phyloP scores from a whole-genome alignment of 2,888 invertebrate genomes.

The Dromius quadrimaculatus region DNA sequence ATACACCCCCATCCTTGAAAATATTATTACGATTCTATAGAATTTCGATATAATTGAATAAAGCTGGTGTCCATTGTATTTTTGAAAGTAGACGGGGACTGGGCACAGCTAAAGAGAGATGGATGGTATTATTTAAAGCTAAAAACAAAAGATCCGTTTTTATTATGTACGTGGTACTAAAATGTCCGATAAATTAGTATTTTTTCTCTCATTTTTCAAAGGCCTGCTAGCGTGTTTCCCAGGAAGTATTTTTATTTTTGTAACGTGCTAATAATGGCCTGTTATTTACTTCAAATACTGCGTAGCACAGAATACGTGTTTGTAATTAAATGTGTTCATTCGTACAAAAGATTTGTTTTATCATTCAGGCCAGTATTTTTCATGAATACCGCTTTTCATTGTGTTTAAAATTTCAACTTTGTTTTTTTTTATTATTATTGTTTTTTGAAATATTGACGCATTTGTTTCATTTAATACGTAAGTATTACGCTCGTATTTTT shows the following conservation, averaged over 20 bases:
- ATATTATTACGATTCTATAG: conserved; percentile 23
- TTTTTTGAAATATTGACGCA: conserved; percentile 42
- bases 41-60: conserved; percentile 37
- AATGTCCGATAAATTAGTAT: conserved; percentile 52
- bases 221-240: conserved; percentile 37
- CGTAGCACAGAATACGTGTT: conserved; percentile 42
- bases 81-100: conserved; percentile 35
- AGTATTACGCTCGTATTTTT: conserved; percentile 37
- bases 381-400: conserved; percentile 44
- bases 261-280: conserved; percentile 50
- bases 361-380: conserved; percentile 44
- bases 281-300: conserved; percentile 51
- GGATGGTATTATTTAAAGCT: conserved; percentile 49
- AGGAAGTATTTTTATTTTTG: conserved; percentile 46
- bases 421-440: conserved; percentile 45
- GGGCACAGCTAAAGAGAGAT: conserved; percentile 33
- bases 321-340: conserved; percentile 51
- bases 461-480: conserved; percentile 42
- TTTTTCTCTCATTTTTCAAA: conserved; percentile 47
- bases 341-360: conserved; percentile 51
- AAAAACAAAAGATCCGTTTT: conserved; percentile 51
- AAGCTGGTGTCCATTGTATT: conserved; percentile 38
- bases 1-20: conserved; percentile 25
- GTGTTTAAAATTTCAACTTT: conserved; percentile 40
- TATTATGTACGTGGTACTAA: conserved; percentile 48